A percentile compares a stretch with the other conserved stretches of the same genome.
Conservation (phyloP, 2,797 vertebrate genomes). For the Perodicticus potto region DNA sequence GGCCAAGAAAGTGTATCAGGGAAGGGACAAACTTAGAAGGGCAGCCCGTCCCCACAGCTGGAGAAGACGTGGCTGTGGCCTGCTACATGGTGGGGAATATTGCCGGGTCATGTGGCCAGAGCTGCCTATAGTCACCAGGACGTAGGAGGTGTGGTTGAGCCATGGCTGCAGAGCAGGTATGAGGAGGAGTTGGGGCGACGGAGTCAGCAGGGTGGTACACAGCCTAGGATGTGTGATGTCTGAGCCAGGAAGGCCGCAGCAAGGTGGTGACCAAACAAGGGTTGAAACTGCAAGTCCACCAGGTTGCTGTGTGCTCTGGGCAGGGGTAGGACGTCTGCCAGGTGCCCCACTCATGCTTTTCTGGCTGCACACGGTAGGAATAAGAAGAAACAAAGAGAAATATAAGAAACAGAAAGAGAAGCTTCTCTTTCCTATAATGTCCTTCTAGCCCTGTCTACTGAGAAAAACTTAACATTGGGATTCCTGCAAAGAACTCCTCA, state of each 20-base stretch:
- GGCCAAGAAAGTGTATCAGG: not conserved
- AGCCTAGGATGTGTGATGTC: not conserved
- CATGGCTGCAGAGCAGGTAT: not conserved
- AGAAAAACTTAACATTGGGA: not conserved
- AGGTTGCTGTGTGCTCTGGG: not conserved
- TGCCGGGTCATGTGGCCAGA: not conserved
- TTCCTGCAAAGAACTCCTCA: not conserved
- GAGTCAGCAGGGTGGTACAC: not conserved
- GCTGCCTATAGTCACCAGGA: not conserved
- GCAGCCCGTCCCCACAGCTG: not conserved
- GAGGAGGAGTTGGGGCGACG: rapidly evolving
- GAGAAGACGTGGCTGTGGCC: not conserved
- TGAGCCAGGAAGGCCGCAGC: not conserved
- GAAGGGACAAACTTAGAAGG: not conserved
- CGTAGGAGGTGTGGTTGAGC: too few species aligned
- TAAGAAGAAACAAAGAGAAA: not conserved
- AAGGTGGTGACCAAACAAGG: not conserved
- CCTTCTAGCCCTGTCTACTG: not conserved
- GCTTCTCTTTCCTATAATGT: not conserved
- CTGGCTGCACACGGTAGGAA: not conserved
- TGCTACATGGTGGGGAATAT: not conserved
- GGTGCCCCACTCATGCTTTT: not conserved
- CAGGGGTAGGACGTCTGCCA: not conserved
- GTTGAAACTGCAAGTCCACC: not conserved
- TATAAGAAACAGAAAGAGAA: not conserved